A percentile compares a stretch with the other conserved stretches of the same genome.
Conservation (phyloP, 2,113 vertebrate genomes). For the Saccopteryx bilineata region DNA sequence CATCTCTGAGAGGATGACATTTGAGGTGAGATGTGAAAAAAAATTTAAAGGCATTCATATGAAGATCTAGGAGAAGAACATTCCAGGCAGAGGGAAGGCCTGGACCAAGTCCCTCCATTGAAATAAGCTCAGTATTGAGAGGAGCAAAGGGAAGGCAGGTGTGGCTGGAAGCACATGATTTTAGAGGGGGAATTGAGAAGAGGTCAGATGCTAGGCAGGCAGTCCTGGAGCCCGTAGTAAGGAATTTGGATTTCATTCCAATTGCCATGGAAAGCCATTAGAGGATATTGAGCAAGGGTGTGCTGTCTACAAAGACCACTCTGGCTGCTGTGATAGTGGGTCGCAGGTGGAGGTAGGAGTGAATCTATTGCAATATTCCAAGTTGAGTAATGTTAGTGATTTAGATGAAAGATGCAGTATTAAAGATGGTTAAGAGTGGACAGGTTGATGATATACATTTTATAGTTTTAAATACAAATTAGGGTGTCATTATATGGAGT, state of each 20-base stretch:
- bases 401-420: neutral
- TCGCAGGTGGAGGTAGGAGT: neutral
- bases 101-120: neutral
- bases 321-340: neutral
- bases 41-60: neutral
- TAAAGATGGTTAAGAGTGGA: neutral
- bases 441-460: neutral
- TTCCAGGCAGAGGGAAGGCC: neutral
- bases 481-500: neutral
- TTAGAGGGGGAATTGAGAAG: neutral
- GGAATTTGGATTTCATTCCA: neutral
- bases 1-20: neutral
- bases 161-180: neutral
- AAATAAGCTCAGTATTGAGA: neutral
- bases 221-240: neutral
- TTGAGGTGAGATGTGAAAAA: conserved; percentile 17
- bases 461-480: neutral
- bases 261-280: neutral
- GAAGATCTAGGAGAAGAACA: neutral
- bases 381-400: neutral
- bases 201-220: neutral
- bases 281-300: neutral
- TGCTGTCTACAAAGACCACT: neutral
- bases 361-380: neutral
- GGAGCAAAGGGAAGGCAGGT: neutral